These are phyloP conservation scores for Drosophila niveifrons DNA, from an alignment of 2,888 invertebrate genomes.

Conservation along the genomic window DNA sequence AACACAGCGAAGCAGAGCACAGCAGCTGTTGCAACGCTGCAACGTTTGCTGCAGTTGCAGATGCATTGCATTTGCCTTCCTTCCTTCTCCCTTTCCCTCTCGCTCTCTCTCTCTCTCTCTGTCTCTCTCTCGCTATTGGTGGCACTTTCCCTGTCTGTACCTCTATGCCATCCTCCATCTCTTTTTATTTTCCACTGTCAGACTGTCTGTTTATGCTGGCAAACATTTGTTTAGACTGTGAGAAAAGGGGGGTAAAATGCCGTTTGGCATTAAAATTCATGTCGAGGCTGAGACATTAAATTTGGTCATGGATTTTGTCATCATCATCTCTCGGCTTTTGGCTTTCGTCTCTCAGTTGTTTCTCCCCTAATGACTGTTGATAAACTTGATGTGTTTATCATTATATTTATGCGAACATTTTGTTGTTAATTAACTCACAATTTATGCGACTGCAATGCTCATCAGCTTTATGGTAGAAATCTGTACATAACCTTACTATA, in stretches of 20 bases:
- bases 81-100: conserved; percentile 2
- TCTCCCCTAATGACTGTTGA: conserved; percentile 22
- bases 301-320: conserved; percentile 54
- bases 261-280: conserved; percentile 68
- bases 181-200: conserved; percentile 1
- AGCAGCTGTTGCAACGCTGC: conserved; percentile 37
- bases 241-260: conserved; percentile 33
- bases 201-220: conserved; percentile 47
- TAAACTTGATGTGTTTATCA: conserved; percentile 61
- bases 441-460: conserved; percentile 40
- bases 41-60: conserved; percentile 48
- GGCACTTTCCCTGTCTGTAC: background rate
- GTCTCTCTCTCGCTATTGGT: no score
- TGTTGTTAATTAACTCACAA: conserved; percentile 54
- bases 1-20: background rate
- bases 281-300: conserved; percentile 54
- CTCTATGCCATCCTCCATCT: conserved; percentile 1
- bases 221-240: conserved; percentile 75
- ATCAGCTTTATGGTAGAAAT: background rate
- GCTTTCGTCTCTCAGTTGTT: conserved; percentile 1
- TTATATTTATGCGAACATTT: conserved; percentile 52
- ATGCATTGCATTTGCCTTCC: conserved; percentile 47
- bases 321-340: background rate
- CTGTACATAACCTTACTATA: background rate
- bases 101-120: background rate